phyloP scores from a whole-genome alignment of 2,888 invertebrate genomes.

The Synanthedon myopaeformis region DNA sequence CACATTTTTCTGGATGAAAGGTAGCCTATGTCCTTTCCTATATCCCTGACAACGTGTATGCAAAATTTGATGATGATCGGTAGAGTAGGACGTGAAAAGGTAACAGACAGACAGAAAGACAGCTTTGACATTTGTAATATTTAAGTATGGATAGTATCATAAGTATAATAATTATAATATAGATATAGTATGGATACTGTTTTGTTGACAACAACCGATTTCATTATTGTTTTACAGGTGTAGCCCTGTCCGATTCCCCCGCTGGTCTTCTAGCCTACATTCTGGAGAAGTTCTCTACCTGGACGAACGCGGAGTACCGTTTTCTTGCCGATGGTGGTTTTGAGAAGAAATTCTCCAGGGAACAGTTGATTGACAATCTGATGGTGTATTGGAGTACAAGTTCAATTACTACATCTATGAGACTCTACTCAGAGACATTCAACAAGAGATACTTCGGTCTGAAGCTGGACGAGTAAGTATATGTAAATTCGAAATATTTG shows the following conservation, averaged over 20 bases:
- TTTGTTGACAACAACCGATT: no score
- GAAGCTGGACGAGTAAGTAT: slow-evolving; percentile 21
- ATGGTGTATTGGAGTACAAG: slow-evolving; percentile 82
- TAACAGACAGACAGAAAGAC: no score
- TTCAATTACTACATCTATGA: slow-evolving; percentile 74
- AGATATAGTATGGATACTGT: no score
- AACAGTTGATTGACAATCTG: slow-evolving; percentile 78
- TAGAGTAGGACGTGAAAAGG: no score
- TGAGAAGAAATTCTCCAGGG: slow-evolving; percentile 67
- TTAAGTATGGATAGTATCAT: no score
- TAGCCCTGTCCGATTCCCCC: slow-evolving; percentile 80
- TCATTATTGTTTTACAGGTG: slow-evolving; percentile 49
- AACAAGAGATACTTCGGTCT: slow-evolving; percentile 13
- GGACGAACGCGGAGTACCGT: slow-evolving; percentile 60
- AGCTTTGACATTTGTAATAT: no score
- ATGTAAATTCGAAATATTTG: background rate
- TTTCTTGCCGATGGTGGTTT: slow-evolving; percentile 75
- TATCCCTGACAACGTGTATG: no score
- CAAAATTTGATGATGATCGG: no score
- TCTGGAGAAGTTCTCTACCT: slow-evolving; percentile 81
- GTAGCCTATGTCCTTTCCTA: no score
- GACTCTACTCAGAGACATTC: slow-evolving; percentile 74
- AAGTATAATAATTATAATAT: no score
- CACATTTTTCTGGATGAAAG: no score
- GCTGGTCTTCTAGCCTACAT: slow-evolving; percentile 85